Conservation (phyloP, 1,140 invertebrate species). For the Delia radicum region DNA sequence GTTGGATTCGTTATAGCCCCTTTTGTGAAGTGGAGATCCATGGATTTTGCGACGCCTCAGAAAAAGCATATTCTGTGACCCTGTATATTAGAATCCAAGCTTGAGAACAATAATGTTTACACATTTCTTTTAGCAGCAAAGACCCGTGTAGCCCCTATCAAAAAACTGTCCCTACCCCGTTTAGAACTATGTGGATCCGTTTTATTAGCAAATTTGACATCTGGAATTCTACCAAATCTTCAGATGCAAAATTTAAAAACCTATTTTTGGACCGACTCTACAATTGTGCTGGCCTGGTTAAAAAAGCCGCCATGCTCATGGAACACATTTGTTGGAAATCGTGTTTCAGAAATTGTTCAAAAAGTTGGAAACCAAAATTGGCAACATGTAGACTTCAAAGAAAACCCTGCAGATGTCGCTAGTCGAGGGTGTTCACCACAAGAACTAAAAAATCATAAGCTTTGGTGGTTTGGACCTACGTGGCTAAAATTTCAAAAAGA, state of each 20-base stretch:
- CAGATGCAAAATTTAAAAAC: background rate
- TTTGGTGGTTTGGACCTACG: no score
- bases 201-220: background rate
- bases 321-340: slow-evolving; percentile 13
- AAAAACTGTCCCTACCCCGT: background rate
- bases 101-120: background rate
- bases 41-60: background rate
- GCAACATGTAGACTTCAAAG: background rate
- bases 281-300: background rate
- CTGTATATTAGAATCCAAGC: background rate
- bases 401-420: background rate
- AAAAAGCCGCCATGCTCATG: background rate
- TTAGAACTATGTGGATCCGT: background rate
- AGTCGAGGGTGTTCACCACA: no score
- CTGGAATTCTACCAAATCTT: background rate
- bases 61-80: background rate
- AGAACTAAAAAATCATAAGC: no score
- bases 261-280: slow-evolving; percentile 4
- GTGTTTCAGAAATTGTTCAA: background rate
- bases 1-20: background rate
- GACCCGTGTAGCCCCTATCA: background rate
- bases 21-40: background rate
- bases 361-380: background rate
- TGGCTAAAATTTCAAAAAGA: no score
- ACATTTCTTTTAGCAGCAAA: background rate